Base-by-base conservation (phyloP, 1,140 invertebrate genomes). In the Platyscapa corneri region DNA sequence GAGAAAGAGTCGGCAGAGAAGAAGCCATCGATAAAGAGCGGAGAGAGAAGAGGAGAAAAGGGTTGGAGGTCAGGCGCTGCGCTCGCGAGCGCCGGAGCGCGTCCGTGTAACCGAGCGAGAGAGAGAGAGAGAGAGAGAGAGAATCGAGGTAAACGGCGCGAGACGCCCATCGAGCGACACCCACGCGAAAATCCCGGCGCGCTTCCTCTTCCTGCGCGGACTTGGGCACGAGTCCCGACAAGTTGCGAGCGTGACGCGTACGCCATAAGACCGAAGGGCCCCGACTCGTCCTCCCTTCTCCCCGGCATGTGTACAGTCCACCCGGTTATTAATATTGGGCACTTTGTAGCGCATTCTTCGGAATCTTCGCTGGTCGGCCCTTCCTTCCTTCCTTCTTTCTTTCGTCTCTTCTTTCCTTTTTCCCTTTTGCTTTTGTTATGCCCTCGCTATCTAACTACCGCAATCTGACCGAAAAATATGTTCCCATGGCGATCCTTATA, bases 141-240 rank as follows among this genome's bases (percentile, higher is more conserved):
- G 90, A 32, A 16, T 30, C 30, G 64, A 32, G 12, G 74, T n/a
- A 49, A 75, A 30, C 20, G 75, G 75, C 30, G 91, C 90, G 90
- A 91, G 90, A 93, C 90, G 90, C 90, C 91, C 91, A 90, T 90
- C 90, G 85, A 91, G 90, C 90, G 91, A 92, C 91, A 91, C 91
- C 90, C 90, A 91, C 91, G 90, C 90, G 86, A 78, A 78, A 70
- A 83, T 60, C 10, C 20, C 88, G 23, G n/a, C 80, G 79, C 83
- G 80, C 85, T 87, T 86, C 87, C 65, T 86, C 82, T 86, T 87
- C 87, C 75, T 84, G 83, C 10, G 23, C 30, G 16, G 23, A 32
- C 46, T 1, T 49, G 46, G 30, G 30, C 1, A 46, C 5, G 12
- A 46, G 6, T 46, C 8, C 8, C 27, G 37, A 74, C 27, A n/a